phyloP scores from a whole-genome alignment of 2,113 vertebrate genomes.

The Perca fluviatilis region DNA sequence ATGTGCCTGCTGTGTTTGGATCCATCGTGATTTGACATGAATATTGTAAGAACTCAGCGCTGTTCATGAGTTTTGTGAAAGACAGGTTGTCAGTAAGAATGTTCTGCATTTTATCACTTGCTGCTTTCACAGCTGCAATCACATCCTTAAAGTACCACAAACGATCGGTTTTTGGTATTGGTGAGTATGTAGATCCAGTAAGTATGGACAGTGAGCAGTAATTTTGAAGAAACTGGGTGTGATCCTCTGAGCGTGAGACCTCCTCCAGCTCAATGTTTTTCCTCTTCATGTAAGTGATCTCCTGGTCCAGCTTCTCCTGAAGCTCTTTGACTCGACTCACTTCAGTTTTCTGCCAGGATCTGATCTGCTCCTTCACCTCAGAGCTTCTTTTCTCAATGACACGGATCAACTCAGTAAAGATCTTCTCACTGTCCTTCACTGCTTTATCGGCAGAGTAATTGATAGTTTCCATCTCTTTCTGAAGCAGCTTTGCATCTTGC shows the following conservation, averaged over 20 bases:
- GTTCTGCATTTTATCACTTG: neutral
- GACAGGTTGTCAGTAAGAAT: neutral
- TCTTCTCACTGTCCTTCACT: constrained; percentile 26
- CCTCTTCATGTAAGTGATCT: neutral
- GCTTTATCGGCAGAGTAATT: constrained; percentile 33
- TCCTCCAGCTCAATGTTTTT: constrained; percentile 13
- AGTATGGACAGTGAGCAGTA: neutral
- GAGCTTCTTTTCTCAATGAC: neutral
- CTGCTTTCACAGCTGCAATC: neutral
- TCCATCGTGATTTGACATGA: neutral
- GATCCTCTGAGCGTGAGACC: constrained; percentile 22
- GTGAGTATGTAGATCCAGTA: neutral
- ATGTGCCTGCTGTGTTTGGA: neutral
- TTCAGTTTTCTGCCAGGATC: neutral
- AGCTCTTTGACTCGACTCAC: neutral
- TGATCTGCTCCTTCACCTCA: constrained; percentile 4
- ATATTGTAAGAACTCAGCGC: neutral
- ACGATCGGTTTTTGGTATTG: neutral
- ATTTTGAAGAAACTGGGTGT: constrained; percentile 32
- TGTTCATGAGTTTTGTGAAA: neutral
- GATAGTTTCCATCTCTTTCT: neutral
- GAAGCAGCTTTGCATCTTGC: constrained; percentile 20
- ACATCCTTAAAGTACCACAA: neutral
- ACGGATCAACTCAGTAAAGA: constrained; percentile 4
- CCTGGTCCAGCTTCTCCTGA: neutral